These are phyloP conservation scores for Caenorhabditis sp. DNA, from an alignment of 2,888 invertebrate species.

Conservation along the genomic window DNA sequence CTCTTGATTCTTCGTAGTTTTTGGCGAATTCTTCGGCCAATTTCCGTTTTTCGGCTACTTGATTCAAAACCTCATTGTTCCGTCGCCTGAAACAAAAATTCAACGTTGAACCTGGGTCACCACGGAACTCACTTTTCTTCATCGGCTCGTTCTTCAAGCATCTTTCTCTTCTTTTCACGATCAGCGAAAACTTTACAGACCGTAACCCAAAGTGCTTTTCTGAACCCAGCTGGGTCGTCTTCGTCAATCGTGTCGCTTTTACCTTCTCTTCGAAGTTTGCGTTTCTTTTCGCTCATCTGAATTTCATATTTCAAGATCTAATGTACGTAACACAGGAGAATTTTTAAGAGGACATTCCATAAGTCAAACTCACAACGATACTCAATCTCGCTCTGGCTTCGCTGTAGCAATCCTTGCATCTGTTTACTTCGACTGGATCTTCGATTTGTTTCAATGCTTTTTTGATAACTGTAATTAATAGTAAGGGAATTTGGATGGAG, in stretches of 20 bases:
- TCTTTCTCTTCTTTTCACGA: slow-evolving; percentile 84
- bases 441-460: slow-evolving; percentile 79
- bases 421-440: slow-evolving; percentile 89
- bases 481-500: no score
- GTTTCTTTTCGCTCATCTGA: slow-evolving; percentile 89
- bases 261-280: slow-evolving; percentile 85
- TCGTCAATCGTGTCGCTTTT: slow-evolving; percentile 73
- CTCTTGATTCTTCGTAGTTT: slow-evolving; percentile 83
- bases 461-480: slow-evolving; percentile 81
- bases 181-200: slow-evolving; percentile 93
- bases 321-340: no score
- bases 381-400: slow-evolving; percentile 94
- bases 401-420: slow-evolving; percentile 93
- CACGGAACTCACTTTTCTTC: slow-evolving; percentile 78
- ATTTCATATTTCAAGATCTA: no score
- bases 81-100: slow-evolving; percentile 72
- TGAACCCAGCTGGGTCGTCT: slow-evolving; percentile 66
- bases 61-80: slow-evolving; percentile 90
- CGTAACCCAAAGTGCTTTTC: slow-evolving; percentile 62
- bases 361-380: slow-evolving; percentile 79
- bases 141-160: slow-evolving; percentile 86
- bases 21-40: slow-evolving; percentile 96
- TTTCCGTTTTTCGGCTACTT: slow-evolving; percentile 87
- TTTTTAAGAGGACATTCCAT: no score
- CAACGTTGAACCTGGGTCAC: background rate